Evolutionary conservation across 92 coral and sea anemone species (phyloP), one percentile per base, ranked within the genome.

Genomic region (Palythoa grandiflora): DNA sequence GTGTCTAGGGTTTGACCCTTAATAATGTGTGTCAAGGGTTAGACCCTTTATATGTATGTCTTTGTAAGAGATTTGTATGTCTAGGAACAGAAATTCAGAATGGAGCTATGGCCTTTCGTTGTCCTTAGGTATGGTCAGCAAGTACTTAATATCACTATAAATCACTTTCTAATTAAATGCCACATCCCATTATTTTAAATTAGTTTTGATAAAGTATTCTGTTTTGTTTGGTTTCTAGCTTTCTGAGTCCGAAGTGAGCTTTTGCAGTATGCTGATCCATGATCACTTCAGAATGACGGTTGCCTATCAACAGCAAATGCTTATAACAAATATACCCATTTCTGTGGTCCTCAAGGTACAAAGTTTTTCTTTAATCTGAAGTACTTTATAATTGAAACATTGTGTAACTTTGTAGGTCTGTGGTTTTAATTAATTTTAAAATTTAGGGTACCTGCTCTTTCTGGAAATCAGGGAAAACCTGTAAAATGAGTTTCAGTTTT

Each of bases 171-270:
- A 74, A 17, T 15, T 55, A 15, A 16, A 60, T 44, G 50, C 50
- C 68, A 60, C 20, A 60, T 2, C 20, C 20, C 8, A 63, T n/a
- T 2, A 7, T 3, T 7, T 63, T 63, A 63, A 9, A 63, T 7
- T 3, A 61, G 19, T 63, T 63, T 44, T 4, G 7, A 4, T 44
- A 44, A n/a, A 17, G 17, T n/a, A 17, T 21, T 63, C n/a, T 35
- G 3, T 1, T 63, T 63, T 8, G 6, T 63, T 63, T 63, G 19
- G 70, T 20, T 91, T 78, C 44, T 59, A 94, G 98, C 78, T 91
- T 54, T 84, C 92, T 19, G 95, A 94, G 75, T 88, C 98, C 2
- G 94, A 94, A 73, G 87, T 94, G 5, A 92, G 91, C 88, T 87
- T 90, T 73, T 88, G 95, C 78, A 86, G 92, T 60, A 84, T 89